phyloP scores from a whole-genome alignment of 92 coral and sea anemone species.

The Palythoa grandis region DNA sequence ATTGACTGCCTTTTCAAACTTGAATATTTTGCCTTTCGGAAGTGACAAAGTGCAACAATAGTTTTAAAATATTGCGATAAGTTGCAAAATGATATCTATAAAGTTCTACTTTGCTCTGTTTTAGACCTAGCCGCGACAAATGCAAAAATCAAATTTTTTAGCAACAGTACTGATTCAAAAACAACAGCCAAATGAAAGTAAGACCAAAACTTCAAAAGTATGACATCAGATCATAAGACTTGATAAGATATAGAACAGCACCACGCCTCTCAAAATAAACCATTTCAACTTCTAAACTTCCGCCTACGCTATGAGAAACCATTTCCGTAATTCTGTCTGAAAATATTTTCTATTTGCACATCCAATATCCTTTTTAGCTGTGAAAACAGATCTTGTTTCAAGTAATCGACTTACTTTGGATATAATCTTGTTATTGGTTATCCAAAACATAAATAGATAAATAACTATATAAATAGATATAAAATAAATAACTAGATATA shows the following conservation, averaged over 20 bases:
- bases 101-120: not conserved
- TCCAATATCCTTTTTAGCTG: not conserved
- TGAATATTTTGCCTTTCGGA: not conserved
- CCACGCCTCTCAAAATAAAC: not conserved
- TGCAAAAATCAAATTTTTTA: not conserved
- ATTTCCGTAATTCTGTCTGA: not conserved
- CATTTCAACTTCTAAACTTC: not conserved
- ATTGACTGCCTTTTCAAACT: conserved; percentile 23
- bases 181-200: not conserved
- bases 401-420: not conserved
- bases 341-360: not conserved
- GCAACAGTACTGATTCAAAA: not conserved
- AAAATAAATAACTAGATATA: too few relatives aligned
- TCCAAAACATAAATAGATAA: too few relatives aligned
- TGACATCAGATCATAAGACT: not conserved
- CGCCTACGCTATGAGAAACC: not conserved
- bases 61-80: not conserved
- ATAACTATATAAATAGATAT: too few relatives aligned
- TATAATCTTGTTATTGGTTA: too few relatives aligned
- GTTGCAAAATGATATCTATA: not conserved
- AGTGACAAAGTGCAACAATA: not conserved
- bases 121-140: not conserved
- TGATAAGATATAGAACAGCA: too few relatives aligned
- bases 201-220: not conserved
- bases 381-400: not conserved